These are phyloP conservation scores for Olivierus martensii DNA, from an alignment of 1,140 invertebrate species.

Conservation along the genomic window DNA sequence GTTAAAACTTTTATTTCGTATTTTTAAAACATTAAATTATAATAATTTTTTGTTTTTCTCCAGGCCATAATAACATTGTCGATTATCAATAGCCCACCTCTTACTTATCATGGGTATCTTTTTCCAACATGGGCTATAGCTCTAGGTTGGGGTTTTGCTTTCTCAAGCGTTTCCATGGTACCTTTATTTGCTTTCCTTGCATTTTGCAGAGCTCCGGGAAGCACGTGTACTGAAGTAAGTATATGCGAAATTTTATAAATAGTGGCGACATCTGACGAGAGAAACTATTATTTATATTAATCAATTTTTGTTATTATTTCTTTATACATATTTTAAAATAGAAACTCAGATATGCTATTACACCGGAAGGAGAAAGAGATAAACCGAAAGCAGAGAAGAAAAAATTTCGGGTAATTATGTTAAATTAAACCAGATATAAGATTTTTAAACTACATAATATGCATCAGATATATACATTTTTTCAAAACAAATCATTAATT, in stretches of 20 bases:
- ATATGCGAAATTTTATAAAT: not conserved
- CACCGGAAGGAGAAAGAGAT: slow-evolving; percentile 6
- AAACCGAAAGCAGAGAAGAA: not conserved
- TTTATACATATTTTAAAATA: not conserved
- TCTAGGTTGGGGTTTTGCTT: slow-evolving; percentile 52
- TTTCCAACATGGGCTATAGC: slow-evolving; percentile 58
- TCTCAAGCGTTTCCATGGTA: slow-evolving; percentile 57
- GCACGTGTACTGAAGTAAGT: slow-evolving; percentile 10
- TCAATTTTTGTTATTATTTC: too few relatives aligned
- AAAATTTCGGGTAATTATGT: too few relatives aligned
- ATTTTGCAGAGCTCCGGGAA: slow-evolving; percentile 13
- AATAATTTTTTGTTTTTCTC: slow-evolving; percentile 9
- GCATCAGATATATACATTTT: too few relatives aligned
- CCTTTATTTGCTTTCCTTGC: slow-evolving; percentile 30
- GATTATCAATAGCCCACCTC: slow-evolving; percentile 47
- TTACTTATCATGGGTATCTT: slow-evolving; percentile 49
- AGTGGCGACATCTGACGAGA: too few relatives aligned
- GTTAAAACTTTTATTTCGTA: too few relatives aligned
- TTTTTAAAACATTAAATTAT: too few relatives aligned
- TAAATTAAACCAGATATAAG: too few relatives aligned
- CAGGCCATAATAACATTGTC: slow-evolving; percentile 58
- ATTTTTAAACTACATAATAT: too few relatives aligned
- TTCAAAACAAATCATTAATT: too few relatives aligned
- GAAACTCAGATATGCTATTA: slow-evolving; percentile 12
- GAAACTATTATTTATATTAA: too few relatives aligned